Base-by-base conservation (phyloP, 2,113 vertebrate species). In the Chloroceryle aenea region DNA sequence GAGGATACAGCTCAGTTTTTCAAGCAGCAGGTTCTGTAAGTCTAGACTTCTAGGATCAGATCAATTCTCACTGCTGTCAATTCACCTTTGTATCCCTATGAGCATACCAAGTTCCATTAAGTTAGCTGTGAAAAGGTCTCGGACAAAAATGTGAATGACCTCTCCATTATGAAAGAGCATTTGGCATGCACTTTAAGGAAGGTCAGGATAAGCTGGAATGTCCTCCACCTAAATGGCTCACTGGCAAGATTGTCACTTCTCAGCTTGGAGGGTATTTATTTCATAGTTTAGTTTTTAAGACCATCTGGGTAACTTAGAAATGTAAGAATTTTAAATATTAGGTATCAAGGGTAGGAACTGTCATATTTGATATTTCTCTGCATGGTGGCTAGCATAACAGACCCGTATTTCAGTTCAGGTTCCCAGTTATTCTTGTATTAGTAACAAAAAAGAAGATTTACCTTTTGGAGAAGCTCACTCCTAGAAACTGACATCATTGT, bases 401-500 rank as follows among this genome's bases (percentile, higher is more conserved):
- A 50, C 5, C 27, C 32, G 77, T 52, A 25, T 30, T 82, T 71
- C 34, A 61, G 21, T 16, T 52, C 2, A 6, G 27, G 30, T 45
- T 56, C 53, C 66, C 40, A 90, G 17, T 11, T 67, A 59, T 26
- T 82, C 79, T 26, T 76, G 22, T 42, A 25, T 63, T 61, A 79
- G 52, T 19, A 88, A 92, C 19, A 38, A 67, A 93, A 93, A 81
- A 8, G n/a, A 73, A 67, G 4, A 52, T 69, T 85, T 97, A 99
- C 99, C 98, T 99, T 99, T 64, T 98, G 98, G 58, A 98, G 71
- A 66, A 98, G 97, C 32, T 99, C 99, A 27, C 97, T 98, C 91
- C 98, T 99, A 72, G 99, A 98, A 95, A 99, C 97, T 10, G 99
- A 98, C 97, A 99, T 98, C 97, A 99, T 96, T 30, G 98, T 99